Evolutionary conservation across 2,888 invertebrate species (phyloP), one percentile per base, ranked within the genome.

Genomic region (Hymenopus coronatus): DNA sequence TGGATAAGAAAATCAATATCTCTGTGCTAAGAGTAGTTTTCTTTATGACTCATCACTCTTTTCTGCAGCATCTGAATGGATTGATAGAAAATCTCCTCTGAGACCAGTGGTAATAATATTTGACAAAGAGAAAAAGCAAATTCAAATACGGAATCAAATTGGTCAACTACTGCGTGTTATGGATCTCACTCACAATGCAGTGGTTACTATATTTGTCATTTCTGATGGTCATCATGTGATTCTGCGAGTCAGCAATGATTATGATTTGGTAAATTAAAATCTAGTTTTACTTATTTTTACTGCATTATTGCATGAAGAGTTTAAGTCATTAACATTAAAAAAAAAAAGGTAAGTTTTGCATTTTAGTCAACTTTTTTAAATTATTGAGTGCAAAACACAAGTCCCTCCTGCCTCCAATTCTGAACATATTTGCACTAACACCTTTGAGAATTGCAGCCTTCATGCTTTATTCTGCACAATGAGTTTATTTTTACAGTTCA

Each of bases 211-310:
- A 28, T 92, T 93, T 88, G 90, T 92, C n/a, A 91, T 93, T 1
- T 91, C 91, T 2, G 94, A 94, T 90, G 92, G 92, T 88, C 91
- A 92, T 25, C 93, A 93, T 89, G 40, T 94, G 2, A 91, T 94
- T 85, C 90, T 95, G 81, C 93, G 93, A 90, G 92, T 94, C 54
- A 91, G 92, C 25, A 93, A 94, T 90, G 94, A 94, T 91, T 95
- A 95, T 91, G 95, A 95, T 92, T 92, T 95, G 92, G 94, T 94
- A 92, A 91, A 92, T 90, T 7, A 70, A 82, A 87, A 30, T 27
- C 3, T 20, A 85, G 54, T 33, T n/a, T 82, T 82, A 40, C 40
- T 40, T 2, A 40, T 40, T 40, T 12, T 40, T 40, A 40, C 12
- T 40, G 40, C 40, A 9, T 12, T 12, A 40, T 40, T 40, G 9